phyloP scores from a whole-genome alignment of 2,888 invertebrate genomes.

The Meganola albula region DNA sequence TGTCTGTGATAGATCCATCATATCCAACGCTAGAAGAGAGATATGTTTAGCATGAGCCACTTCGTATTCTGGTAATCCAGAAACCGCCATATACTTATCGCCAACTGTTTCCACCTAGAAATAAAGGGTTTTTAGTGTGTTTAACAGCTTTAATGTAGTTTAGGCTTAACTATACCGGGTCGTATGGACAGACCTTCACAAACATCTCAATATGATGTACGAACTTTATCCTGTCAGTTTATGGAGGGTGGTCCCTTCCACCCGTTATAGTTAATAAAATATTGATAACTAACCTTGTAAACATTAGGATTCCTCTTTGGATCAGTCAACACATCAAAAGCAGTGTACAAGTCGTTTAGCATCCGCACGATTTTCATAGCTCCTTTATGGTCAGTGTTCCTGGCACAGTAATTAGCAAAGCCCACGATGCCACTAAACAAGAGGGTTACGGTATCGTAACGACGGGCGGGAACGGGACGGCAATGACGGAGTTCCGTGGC shows the following conservation, averaged over 20 bases:
- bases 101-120: slow-evolving; percentile 96
- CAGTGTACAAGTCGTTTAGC: slow-evolving; percentile 94
- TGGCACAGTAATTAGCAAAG: slow-evolving; percentile 93
- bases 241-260: too few relatives aligned
- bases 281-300: too few relatives aligned
- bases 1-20: slow-evolving; percentile 95
- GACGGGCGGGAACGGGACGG: slow-evolving; percentile 90
- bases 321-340: slow-evolving; percentile 95
- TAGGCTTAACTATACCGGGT: too few relatives aligned
- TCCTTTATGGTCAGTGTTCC: slow-evolving; percentile 92
- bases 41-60: slow-evolving; percentile 94
- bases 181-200: too few relatives aligned
- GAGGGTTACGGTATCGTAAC: slow-evolving; percentile 93
- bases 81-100: slow-evolving; percentile 98
- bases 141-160: too few relatives aligned
- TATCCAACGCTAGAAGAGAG: slow-evolving; percentile 91
- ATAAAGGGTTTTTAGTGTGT: too few relatives aligned
- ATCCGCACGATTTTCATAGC: slow-evolving; percentile 98
- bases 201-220: too few relatives aligned
- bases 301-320: slow-evolving; percentile 95
- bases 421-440: slow-evolving; percentile 95
- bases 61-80: slow-evolving; percentile 95
- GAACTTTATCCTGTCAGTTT: too few relatives aligned
- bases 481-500: slow-evolving; percentile 96
- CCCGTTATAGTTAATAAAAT: too few relatives aligned